Evolutionary conservation across 2,113 vertebrate genomes (phyloP).

Genomic region (Crotalus viridis): DNA sequence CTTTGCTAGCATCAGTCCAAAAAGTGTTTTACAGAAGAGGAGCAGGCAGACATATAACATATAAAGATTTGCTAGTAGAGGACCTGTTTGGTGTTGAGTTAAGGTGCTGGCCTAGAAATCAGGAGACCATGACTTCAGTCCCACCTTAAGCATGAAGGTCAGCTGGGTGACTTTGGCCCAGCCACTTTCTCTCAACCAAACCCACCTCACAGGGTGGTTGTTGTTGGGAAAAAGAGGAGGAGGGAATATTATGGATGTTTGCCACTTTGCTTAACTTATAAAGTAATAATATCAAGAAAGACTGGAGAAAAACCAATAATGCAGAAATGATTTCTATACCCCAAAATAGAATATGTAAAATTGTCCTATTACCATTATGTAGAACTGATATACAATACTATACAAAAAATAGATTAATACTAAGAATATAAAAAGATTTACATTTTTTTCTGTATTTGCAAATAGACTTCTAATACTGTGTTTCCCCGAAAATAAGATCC

Average conservation of each 20-base stretch:
- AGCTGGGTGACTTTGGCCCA: background rate
- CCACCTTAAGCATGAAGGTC: background rate
- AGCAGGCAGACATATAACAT: background rate
- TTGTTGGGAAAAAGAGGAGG: background rate
- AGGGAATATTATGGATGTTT: background rate
- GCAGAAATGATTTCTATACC: background rate
- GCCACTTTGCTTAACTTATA: background rate
- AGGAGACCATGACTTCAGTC: background rate
- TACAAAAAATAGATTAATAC: background rate
- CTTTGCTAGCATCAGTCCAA: background rate
- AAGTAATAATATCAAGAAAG: background rate
- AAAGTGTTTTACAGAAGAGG: background rate
- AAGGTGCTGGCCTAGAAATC: background rate
- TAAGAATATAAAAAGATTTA: background rate
- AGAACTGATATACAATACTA: background rate
- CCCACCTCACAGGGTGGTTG: background rate
- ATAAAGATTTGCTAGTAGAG: background rate
- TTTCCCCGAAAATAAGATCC: too few species aligned
- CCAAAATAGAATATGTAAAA: background rate
- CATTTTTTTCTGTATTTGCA: background rate
- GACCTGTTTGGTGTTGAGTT: background rate
- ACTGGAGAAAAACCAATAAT: too few species aligned
- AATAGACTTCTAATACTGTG: background rate
- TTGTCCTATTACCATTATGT: background rate
- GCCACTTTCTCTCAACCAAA: background rate